Percentiles rank a stretch among this genome's conserved stretches.
Conservation (phyloP, 92 coral and sea anemone species). For the Actinostola sp. region DNA sequence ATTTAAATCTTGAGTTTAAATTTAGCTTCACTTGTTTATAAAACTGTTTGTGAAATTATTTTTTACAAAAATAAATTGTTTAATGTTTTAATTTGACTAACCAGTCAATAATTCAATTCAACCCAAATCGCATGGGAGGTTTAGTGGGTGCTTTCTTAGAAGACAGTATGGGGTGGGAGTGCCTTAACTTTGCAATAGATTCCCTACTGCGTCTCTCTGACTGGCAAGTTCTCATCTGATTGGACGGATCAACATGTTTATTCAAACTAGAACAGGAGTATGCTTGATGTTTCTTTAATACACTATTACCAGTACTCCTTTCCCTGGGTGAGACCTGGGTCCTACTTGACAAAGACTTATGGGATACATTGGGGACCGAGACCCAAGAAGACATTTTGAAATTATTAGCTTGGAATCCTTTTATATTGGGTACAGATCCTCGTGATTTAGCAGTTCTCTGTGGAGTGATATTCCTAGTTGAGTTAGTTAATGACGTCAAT, state of each 20-base stretch:
- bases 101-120: constrained; percentile 21
- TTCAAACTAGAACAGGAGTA: constrained; percentile 33
- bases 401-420: too few species aligned
- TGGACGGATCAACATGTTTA: constrained; percentile 21
- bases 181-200: constrained; percentile 17
- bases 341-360: neutral
- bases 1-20: too few species aligned
- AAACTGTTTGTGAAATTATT: too few species aligned
- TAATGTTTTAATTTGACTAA: neutral
- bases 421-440: constrained; percentile 8
- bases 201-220: constrained; percentile 12
- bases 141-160: constrained; percentile 17
- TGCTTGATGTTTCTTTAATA: constrained; percentile 21
- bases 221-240: neutral
- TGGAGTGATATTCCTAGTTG: neutral
- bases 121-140: constrained; percentile 88
- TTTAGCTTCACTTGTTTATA: too few species aligned
- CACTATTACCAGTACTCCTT: constrained; percentile 1
- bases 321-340: constrained; percentile 14
- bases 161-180: constrained; percentile 28
- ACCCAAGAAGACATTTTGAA: constrained; percentile 29
- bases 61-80: too few species aligned
- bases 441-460: neutral
- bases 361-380: constrained; percentile 41
- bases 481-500: constrained; percentile 2